Base-by-base conservation (phyloP, 1,140 invertebrate species). In the Aradophagus sp. region DNA sequence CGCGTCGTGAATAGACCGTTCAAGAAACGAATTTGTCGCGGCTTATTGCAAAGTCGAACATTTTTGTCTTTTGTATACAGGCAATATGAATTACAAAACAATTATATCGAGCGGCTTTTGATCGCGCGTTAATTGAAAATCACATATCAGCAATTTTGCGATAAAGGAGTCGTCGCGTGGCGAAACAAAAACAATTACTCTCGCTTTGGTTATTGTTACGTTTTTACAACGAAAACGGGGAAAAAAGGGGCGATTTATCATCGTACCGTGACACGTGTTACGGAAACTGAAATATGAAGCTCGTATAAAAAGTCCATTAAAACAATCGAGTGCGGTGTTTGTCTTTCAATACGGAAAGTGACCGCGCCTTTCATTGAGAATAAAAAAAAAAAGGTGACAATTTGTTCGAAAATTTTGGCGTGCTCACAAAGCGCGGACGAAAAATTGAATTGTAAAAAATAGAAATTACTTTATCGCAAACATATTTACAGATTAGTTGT, bases 281-380 rank as follows among this genome's bases (percentile, higher is more conserved):
- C 32, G 50, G 20, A 59, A 42, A 59, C 32, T 58, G 45, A 47
- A 70, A 47, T 59, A 63, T 47, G 44, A 71, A 71, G 47, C 55
- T 65, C 32, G 34, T 15, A 59, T 32, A 53, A 71, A 52, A 45
- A 59, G 34, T 65, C 59, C 53, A 71, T 61, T 71, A 65, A 65
- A 59, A 71, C 53, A 71, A 65, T 71, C 55, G 59, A 71, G 47
- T 59, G 34, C 12, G 41, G 29, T 36, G 47, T 70, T 70, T 59
- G 58, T 63, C 59, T 71, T 59, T 47, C 39, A 63, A 63, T 59
- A 71, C 47, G 31, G 44, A 71, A 53, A 65, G 59, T 59, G 47
- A 71, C 67, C 59, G 53, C 58, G 32, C 67, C 67, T 34, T 52
- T 58, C 35, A 47, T 45, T 41, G 44, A 52, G 20, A 52, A 35